A percentile compares a stretch with the other conserved stretches of the same genome.
These are phyloP conservation scores for Syngnathoides biaculeatus DNA, from an alignment of 2,113 vertebrate species.

Conservation along the genomic window DNA sequence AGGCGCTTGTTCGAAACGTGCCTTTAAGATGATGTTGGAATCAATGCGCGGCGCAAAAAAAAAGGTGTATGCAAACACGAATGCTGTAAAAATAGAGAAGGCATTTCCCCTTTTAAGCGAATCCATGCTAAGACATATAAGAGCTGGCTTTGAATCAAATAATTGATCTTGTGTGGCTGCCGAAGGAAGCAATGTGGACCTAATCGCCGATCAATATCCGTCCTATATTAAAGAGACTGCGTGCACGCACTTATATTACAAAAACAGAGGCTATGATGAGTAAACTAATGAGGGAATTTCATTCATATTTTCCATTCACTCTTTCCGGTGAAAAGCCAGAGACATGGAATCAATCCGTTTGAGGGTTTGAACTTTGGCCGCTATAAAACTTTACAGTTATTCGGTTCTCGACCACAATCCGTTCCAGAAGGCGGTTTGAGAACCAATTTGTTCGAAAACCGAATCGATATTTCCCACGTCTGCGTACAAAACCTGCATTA, in stretches of 20 bases:
- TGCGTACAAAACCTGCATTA: too few relatives aligned
- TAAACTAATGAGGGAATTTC: not conserved
- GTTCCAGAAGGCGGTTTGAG: too few relatives aligned
- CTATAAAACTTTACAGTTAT: not conserved
- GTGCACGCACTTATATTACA: slow-evolving; percentile 23
- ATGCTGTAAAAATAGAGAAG: slow-evolving; percentile 3
- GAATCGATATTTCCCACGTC: too few relatives aligned
- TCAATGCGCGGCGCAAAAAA: slow-evolving; percentile 26
- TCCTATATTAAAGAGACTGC: slow-evolving; percentile 48
- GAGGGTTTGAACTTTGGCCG: not conserved
- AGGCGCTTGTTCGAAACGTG: slow-evolving; percentile 49
- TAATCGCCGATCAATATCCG: slow-evolving; percentile 63
- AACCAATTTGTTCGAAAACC: too few relatives aligned
- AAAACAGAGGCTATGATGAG: slow-evolving; percentile 26
- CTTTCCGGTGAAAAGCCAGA: not conserved
- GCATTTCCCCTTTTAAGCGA: slow-evolving; percentile 32
- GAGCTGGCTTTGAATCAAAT: slow-evolving; percentile 15
- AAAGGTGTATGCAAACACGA: slow-evolving; percentile 24
- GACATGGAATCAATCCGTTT: not conserved
- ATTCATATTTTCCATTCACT: not conserved
- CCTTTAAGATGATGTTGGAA: slow-evolving; percentile 52
- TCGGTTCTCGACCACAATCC: too few relatives aligned
- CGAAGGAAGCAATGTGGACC: slow-evolving; percentile 50
- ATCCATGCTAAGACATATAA: slow-evolving; percentile 15
- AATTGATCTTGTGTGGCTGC: slow-evolving; percentile 40